Evolutionary conservation across 2,888 invertebrate species (phyloP).

Genomic region (Drosophila formosana): DNA sequence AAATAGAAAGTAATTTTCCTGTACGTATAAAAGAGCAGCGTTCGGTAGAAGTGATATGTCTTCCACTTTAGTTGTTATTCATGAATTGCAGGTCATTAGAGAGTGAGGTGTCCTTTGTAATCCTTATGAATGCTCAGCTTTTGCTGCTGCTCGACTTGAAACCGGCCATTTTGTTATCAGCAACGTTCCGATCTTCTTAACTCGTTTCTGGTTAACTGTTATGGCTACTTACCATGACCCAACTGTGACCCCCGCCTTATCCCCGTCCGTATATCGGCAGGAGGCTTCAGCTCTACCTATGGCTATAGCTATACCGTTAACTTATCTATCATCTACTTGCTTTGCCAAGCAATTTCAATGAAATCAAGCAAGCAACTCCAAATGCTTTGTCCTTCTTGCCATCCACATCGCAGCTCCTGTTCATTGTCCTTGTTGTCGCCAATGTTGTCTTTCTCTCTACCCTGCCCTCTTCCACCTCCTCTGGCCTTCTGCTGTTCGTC

Average conservation of each 20-base stretch:
- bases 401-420: slow-evolving; percentile 21
- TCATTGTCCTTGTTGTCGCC: slow-evolving; percentile 44
- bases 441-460: slow-evolving; percentile 36
- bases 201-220: slow-evolving; percentile 45
- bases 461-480: background rate
- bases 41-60: background rate
- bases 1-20: background rate
- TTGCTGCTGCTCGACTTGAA: slow-evolving; percentile 5
- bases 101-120: slow-evolving; percentile 15
- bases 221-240: slow-evolving; percentile 45
- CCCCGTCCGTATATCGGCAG: background rate
- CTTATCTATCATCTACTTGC: slow-evolving; percentile 47
- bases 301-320: slow-evolving; percentile 12
- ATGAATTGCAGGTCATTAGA: background rate
- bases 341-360: slow-evolving; percentile 53
- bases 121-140: slow-evolving; percentile 6
- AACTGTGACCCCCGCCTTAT: background rate
- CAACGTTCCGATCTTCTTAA: slow-evolving; percentile 28
- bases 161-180: slow-evolving; percentile 34
- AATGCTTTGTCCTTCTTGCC: slow-evolving; percentile 51
- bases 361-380: slow-evolving; percentile 55
- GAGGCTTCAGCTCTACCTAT: slow-evolving; percentile 3
- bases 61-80: background rate
- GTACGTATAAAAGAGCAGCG: background rate
- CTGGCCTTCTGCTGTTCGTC: slow-evolving; percentile 1